These are phyloP conservation scores for Alosa alosa DNA, from an alignment of 2,113 vertebrate genomes.

Conservation along the genomic window DNA sequence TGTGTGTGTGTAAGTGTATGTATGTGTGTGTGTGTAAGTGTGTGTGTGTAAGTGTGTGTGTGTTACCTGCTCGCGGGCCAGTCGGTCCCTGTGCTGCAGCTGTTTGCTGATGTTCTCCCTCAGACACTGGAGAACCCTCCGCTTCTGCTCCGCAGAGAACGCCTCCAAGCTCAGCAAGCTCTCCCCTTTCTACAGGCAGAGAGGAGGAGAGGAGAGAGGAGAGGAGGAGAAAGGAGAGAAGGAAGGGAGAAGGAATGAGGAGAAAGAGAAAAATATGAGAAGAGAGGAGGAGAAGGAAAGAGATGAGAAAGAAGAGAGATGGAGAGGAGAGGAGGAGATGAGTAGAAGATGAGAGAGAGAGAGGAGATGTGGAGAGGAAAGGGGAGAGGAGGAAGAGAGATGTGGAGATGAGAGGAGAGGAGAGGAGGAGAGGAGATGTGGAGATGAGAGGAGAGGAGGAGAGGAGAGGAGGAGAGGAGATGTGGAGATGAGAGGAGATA, in stretches of 20 bases:
- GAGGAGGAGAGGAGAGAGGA: background rate
- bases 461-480: too few relatives aligned
- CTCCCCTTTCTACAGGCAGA: constrained; percentile 67
- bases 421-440: too few relatives aligned
- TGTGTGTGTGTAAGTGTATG: constrained; percentile 33
- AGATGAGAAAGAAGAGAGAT: too few relatives aligned
- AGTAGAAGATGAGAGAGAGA: too few relatives aligned
- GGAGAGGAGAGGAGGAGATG: too few relatives aligned
- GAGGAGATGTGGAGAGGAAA: background rate
- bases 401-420: too few relatives aligned
- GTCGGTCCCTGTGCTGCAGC: constrained; percentile 62
- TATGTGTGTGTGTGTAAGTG: constrained; percentile 13
- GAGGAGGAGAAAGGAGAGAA: background rate
- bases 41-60: constrained; percentile 46
- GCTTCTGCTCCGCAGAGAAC: constrained; percentile 87
- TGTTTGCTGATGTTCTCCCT: constrained; percentile 84
- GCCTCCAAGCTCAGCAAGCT: constrained; percentile 86
- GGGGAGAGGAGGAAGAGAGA: too few relatives aligned
- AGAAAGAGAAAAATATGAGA: too few relatives aligned
- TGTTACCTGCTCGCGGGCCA: constrained; percentile 71
- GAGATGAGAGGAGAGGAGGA: too few relatives aligned
- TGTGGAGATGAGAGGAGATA: background rate
- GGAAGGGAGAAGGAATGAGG: too few relatives aligned
- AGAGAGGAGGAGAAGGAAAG: too few relatives aligned
- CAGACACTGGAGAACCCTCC: constrained; percentile 86